Evolutionary conservation across 2,113 vertebrate genomes (phyloP).

Genomic region (Paramormyrops kingsleyae): DNA sequence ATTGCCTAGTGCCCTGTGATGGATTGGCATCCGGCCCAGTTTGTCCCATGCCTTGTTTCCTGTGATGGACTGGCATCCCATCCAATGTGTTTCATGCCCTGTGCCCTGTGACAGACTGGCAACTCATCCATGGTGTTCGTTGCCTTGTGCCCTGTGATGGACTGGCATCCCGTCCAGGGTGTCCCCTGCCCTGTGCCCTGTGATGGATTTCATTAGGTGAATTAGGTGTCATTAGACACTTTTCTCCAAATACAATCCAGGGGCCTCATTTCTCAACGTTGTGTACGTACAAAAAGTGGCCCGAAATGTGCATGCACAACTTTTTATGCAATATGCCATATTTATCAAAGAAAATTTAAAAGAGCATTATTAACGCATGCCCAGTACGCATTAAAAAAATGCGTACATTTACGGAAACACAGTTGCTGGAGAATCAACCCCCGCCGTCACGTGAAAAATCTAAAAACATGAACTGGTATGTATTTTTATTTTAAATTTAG

Average conservation of each 20-base stretch:
- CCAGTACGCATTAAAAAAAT: too few relatives aligned
- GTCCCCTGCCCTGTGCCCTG: too few relatives aligned
- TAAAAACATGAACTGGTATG: neutral
- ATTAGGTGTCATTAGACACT: neutral
- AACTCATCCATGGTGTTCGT: neutral
- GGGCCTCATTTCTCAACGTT: too few relatives aligned
- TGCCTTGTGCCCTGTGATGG: too few relatives aligned
- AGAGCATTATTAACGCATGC: too few relatives aligned
- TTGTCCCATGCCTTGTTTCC: neutral
- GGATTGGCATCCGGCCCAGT: too few relatives aligned
- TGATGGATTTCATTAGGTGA: neutral
- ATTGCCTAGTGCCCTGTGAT: too few relatives aligned
- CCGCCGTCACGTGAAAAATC: neutral
- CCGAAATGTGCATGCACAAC: neutral
- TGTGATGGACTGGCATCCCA: neutral
- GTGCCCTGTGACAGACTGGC: neutral
- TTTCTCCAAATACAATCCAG: neutral
- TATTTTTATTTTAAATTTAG: neutral
- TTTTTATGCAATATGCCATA: neutral
- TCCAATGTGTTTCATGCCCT: neutral
- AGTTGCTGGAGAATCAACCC: neutral
- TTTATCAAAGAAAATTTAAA: too few relatives aligned
- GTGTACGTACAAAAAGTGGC: neutral
- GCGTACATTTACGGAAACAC: too few relatives aligned
- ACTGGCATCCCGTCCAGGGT: too few relatives aligned